These are phyloP conservation scores for Ctenosaura bakeri DNA, from an alignment of 2,797 vertebrate species.

Conservation along the genomic window DNA sequence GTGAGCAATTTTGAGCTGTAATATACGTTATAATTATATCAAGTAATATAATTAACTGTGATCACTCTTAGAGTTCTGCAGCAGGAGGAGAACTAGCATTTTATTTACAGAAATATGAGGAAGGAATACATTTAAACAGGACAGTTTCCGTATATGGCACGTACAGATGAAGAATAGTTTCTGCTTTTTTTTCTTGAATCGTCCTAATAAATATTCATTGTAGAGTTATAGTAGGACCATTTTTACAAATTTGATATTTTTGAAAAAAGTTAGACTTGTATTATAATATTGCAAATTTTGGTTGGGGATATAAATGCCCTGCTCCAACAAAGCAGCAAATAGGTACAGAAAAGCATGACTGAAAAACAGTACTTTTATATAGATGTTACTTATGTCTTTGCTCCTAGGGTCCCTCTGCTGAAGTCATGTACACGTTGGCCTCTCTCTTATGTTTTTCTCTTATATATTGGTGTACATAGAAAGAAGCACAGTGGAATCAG, in stretches of 20 bases:
- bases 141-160: constrained; percentile 27
- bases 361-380: not conserved
- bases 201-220: constrained; percentile 24
- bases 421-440: not conserved
- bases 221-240: constrained; percentile 49
- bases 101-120: constrained; percentile 51
- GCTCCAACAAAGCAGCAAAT: not conserved
- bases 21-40: no score
- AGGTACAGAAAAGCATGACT: not conserved
- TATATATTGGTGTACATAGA: no score
- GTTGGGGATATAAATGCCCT: not conserved
- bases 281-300: not conserved
- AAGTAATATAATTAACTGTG: not conserved
- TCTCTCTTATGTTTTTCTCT: no score
- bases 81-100: constrained; percentile 30
- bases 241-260: constrained; percentile 18
- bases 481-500: no score
- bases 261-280: constrained; percentile 22
- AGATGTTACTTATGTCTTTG: not conserved
- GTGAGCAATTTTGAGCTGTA: constrained; percentile 37
- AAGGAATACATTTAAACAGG: not conserved
- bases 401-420: not conserved
- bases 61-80: constrained; percentile 42
- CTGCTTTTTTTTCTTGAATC: not conserved
- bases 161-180: constrained; percentile 46